Base-by-base conservation (phyloP, 1,140 invertebrate species). In the Eupristina koningsbergeri region DNA sequence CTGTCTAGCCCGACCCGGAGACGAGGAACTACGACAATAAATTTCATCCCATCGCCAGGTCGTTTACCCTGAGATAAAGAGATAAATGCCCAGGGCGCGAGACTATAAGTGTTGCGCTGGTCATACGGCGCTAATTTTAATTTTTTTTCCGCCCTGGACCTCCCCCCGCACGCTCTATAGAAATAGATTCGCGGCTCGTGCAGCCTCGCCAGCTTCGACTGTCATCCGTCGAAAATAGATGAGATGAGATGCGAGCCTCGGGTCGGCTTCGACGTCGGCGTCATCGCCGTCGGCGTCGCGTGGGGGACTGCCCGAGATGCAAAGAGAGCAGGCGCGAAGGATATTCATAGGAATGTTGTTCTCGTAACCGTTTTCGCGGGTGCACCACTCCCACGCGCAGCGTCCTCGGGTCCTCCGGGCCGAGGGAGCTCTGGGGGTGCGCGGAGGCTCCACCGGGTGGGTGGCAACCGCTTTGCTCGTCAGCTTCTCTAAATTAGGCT, bases 101-200 rank as follows among this genome's bases (percentile, higher is more conserved):
- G 47, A 61, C 74, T 76, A 76, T 76, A 80, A 75, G 29, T 26
- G 71, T 29, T 67, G 36, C 81, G 1, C 73, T 22, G 63, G 75
- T 29, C 69, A 64, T 64, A 80, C 78, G 53, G 61, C 50, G 82
- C 85, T 86, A 86, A 86, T 86, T 86, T 84, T 86, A 84, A 86
- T 83, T 75, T 86, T 86, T 86, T 82, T 81, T 73, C 81, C 63
- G 5, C 41, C 11, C 41, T 45, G 6, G 41, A 5, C 11, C 41
- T 5, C 41, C 41, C 22, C 13, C 0, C 67, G 39, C 53, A 17
- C 64, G 50, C 53, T 69, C 34, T 47, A n/a, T 86, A 77, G 85
- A 86, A 86, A 86, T 86, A 86, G 85, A 86, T 31, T 39, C 47
- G 36, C 78, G 50, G 29, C 36, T 17, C 29, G 63, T 31, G 63